Conservation (phyloP, 2,113 vertebrate species). For the Rhea americana region DNA sequence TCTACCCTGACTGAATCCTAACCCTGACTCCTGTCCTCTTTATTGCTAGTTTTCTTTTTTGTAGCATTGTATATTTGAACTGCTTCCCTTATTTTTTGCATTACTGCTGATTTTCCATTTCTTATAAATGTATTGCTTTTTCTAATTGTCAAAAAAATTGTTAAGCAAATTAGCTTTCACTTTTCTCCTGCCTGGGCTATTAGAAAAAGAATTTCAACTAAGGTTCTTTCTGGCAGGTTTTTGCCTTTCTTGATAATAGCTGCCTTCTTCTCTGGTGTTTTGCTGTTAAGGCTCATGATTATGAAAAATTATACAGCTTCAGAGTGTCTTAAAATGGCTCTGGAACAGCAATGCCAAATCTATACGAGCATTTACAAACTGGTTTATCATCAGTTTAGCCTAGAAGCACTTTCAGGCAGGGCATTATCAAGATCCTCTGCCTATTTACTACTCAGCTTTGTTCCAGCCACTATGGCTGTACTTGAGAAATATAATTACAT, state of each 20-base stretch:
- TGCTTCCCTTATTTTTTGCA: not conserved
- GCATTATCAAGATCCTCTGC: not conserved
- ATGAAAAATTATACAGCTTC: not conserved
- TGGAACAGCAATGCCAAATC: not conserved
- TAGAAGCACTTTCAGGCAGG: not conserved
- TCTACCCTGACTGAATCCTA: not conserved
- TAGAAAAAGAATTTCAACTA: not conserved
- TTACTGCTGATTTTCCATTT: not conserved
- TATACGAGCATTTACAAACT: not conserved
- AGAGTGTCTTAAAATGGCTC: not conserved
- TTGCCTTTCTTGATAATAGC: not conserved
- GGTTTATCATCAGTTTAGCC: not conserved
- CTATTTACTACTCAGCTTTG: not conserved
- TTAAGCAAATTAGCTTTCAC: not conserved
- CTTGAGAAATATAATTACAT: not conserved
- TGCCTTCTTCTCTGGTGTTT: not conserved
- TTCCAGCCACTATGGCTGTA: not conserved
- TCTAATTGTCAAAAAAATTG: not conserved
- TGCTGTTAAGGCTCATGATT: not conserved
- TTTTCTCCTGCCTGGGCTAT: not conserved
- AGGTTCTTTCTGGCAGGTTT: not conserved
- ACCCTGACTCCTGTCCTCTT: not conserved
- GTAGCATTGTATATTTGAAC: not conserved
- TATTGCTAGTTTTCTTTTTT: not conserved
- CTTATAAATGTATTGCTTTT: not conserved